These are phyloP conservation scores for Morpho helenor DNA, from an alignment of 2,888 invertebrate genomes.

Conservation along the genomic window DNA sequence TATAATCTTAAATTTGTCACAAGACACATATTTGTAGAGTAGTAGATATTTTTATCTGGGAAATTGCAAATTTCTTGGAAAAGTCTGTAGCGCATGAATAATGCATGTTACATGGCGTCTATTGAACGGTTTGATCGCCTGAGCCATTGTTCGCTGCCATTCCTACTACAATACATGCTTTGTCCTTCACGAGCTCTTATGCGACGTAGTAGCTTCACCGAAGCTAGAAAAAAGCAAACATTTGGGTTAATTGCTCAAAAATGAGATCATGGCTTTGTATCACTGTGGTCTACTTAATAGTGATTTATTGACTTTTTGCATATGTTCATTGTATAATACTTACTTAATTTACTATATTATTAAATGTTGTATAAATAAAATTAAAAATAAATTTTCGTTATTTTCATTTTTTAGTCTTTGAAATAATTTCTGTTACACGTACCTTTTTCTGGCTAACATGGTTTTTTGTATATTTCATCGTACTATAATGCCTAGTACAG, in stretches of 20 bases:
- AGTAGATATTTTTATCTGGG: slow-evolving; percentile 10
- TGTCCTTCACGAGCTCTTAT: slow-evolving; percentile 25
- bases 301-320: background rate
- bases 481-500: no score
- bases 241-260: slow-evolving; percentile 25
- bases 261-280: slow-evolving; percentile 13
- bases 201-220: slow-evolving; percentile 21
- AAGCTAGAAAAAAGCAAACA: slow-evolving; percentile 24
- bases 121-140: slow-evolving; percentile 32
- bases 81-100: slow-evolving; percentile 28
- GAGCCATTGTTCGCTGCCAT: slow-evolving; percentile 27
- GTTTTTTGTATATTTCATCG: no score
- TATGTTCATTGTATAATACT: no score
- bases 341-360: no score
- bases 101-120: slow-evolving; percentile 28
- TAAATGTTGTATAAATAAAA: no score
- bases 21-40: no score
- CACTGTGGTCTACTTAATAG: slow-evolving; percentile 10
- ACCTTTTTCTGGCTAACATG: no score
- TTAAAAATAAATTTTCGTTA: no score
- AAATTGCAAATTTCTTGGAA: slow-evolving; percentile 22
- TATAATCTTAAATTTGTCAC: no score
- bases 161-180: slow-evolving; percentile 24
- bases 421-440: no score
- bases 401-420: no score